Evolutionary conservation across 2,113 vertebrate species (phyloP).

Genomic region (Semicossyphus pulcher): DNA sequence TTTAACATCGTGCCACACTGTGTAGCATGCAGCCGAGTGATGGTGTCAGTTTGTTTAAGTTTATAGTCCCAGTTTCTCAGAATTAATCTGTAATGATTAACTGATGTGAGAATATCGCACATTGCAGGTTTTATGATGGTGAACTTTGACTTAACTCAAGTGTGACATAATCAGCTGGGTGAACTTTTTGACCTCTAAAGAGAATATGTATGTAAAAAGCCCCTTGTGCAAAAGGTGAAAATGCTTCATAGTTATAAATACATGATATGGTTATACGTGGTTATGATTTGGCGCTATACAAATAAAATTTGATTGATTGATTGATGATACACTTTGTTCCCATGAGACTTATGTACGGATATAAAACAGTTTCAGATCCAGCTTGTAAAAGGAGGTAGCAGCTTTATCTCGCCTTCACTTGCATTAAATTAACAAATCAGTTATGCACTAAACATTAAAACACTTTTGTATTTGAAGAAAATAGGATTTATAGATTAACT

Average conservation of each 20-base stretch:
- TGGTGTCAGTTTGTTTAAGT: neutral
- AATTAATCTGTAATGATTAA: neutral
- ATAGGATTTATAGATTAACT: neutral
- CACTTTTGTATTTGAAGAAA: neutral
- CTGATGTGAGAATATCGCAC: neutral
- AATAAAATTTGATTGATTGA: too few species aligned
- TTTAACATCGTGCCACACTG: neutral
- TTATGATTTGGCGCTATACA: too few species aligned
- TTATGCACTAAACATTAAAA: neutral
- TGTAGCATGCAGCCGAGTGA: neutral
- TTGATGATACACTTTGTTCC: too few species aligned
- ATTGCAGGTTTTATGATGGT: slow-evolving; percentile 6
- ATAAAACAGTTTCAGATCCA: neutral
- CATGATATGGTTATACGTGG: too few species aligned
- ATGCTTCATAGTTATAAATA: too few species aligned
- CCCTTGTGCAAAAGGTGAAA: too few species aligned
- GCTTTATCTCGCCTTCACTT: neutral
- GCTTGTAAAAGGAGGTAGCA: neutral
- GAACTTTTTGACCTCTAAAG: neutral
- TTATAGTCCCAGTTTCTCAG: neutral
- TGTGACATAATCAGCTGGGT: slow-evolving; percentile 16
- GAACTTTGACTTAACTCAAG: slow-evolving; percentile 22
- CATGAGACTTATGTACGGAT: too few species aligned
- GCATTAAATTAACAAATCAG: neutral
- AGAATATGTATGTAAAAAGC: neutral